A percentile compares a stretch with the other conserved stretches of the same genome.
Conservation (phyloP, 2,888 invertebrate genomes). For the Portevinia maculata region DNA sequence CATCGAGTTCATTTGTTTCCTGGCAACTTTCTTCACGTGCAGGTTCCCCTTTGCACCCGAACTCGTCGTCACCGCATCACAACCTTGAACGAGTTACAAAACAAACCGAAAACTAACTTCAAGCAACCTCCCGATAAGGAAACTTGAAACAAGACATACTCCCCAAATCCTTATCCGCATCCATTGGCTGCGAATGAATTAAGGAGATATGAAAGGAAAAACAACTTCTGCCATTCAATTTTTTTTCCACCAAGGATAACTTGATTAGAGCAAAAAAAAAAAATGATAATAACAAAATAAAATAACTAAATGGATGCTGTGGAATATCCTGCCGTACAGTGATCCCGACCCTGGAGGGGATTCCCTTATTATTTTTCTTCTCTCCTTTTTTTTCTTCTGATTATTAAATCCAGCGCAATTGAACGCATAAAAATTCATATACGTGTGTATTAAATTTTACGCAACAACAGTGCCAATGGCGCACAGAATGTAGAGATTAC, state of each 20-base stretch:
- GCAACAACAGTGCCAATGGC: constrained; percentile 50
- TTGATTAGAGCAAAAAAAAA: constrained; percentile 10
- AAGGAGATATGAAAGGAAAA: background rate
- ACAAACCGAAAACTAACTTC: background rate
- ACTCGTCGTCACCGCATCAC: too few species aligned
- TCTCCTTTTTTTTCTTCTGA: background rate
- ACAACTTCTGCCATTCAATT: constrained; percentile 37
- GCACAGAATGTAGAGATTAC: constrained; percentile 22
- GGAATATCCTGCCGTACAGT: constrained; percentile 30
- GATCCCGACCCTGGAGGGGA: constrained; percentile 17
- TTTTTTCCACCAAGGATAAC: constrained; percentile 11
- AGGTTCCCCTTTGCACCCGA: too few species aligned
- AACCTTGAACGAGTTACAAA: background rate
- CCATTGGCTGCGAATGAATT: background rate
- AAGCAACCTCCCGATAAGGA: constrained; percentile 10
- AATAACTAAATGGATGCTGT: constrained; percentile 3
- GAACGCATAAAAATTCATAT: constrained; percentile 50
- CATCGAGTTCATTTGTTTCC: too few species aligned
- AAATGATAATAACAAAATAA: constrained; percentile 1
- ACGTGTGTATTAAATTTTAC: constrained; percentile 55
- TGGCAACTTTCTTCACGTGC: too few species aligned
- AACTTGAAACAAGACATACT: background rate
- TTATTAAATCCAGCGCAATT: constrained; percentile 22
- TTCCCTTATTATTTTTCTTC: constrained; percentile 15
- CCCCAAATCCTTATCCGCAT: background rate